Evolutionary conservation across 2,797 vertebrate genomes (phyloP).

Genomic region (Poeciliopsis presidionis): DNA sequence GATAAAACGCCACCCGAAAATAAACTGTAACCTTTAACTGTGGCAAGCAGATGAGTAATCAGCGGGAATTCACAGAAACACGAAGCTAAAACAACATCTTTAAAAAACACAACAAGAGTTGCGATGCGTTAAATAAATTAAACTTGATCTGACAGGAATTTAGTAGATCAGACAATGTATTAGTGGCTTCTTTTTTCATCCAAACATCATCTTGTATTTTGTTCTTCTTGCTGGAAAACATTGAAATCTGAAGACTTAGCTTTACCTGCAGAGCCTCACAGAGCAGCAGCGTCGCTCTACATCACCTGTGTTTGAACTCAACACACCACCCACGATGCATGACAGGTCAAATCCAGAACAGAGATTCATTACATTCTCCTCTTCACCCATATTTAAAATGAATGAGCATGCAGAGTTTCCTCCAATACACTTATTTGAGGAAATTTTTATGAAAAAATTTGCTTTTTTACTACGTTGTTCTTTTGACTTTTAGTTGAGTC

Average conservation of each 20-base stretch:
- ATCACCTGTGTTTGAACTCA: conserved; percentile 3
- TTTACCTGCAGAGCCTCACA: neutral
- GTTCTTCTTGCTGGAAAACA: neutral
- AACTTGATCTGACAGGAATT: neutral
- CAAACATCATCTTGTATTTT: neutral
- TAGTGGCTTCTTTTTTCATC: conserved; percentile 9
- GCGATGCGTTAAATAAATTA: neutral
- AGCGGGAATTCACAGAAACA: neutral
- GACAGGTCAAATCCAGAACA: conserved; percentile 38
- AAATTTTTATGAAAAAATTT: no score
- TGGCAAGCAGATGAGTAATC: neutral
- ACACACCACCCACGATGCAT: conserved; percentile 47
- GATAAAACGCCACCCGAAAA: neutral
- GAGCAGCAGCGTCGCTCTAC: neutral
- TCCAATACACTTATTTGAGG: no score
- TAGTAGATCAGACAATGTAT: conserved; percentile 1
- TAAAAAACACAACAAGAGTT: no score
- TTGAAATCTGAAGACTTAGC: neutral
- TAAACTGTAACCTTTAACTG: conserved; percentile 1
- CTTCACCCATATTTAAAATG: neutral
- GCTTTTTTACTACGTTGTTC: no score
- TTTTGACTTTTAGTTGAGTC: no score
- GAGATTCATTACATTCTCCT: neutral
- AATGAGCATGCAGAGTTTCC: neutral
- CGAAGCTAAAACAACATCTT: neutral